These are phyloP conservation scores for Lophius americanus DNA, from an alignment of 2,797 vertebrate species.

Conservation along the genomic window DNA sequence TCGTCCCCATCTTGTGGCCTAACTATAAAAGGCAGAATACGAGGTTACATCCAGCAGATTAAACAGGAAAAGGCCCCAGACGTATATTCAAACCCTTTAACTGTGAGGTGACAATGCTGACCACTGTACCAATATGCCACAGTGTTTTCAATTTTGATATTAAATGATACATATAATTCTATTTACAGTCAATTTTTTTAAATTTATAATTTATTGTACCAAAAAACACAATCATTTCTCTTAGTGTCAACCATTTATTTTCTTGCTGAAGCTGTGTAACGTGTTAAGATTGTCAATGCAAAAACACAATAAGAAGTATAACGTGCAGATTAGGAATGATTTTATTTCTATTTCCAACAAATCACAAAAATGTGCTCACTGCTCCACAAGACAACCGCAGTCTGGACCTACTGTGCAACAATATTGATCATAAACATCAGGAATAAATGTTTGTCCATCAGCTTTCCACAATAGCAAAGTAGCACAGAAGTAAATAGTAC, in stretches of 20 bases:
- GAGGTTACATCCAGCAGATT: too few relatives aligned
- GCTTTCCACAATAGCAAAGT: not conserved
- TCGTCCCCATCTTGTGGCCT: constrained; percentile 44
- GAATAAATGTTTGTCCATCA: constrained; percentile 2
- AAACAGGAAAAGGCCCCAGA: too few relatives aligned
- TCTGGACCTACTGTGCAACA: constrained; percentile 11
- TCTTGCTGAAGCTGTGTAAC: too few relatives aligned
- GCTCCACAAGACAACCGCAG: constrained; percentile 18
- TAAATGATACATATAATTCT: not conserved
- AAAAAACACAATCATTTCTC: too few relatives aligned
- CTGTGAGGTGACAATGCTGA: too few relatives aligned
- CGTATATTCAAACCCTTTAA: too few relatives aligned
- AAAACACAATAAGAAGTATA: constrained; percentile 5
- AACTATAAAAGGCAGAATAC: not conserved
- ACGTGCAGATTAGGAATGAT: not conserved
- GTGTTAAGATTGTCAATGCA: not conserved
- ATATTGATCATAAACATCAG: constrained; percentile 5
- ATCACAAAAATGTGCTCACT: constrained; percentile 21
- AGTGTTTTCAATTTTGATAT: not conserved
- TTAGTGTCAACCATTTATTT: not conserved
- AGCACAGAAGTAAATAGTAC: too few relatives aligned
- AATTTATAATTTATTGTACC: not conserved
- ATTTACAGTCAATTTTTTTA: not conserved
- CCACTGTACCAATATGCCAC: too few relatives aligned
- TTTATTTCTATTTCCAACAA: constrained; percentile 39